Base-by-base conservation (phyloP, 2,888 invertebrate species). In the Parelbella ahira region DNA sequence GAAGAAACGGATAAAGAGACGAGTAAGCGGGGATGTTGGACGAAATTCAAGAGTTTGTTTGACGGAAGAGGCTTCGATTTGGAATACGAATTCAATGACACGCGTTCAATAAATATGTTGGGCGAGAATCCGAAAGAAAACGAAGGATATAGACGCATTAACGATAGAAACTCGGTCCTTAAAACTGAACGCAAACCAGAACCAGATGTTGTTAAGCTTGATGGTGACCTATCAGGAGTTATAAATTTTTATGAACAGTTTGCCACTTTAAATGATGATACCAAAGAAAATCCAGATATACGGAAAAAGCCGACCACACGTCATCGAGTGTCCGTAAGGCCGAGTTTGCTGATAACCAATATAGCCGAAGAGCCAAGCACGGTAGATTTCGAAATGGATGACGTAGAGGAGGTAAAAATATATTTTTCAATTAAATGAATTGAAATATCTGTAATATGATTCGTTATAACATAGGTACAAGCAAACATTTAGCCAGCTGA, bases 201-300 rank as follows among this genome's bases (percentile, higher is more conserved):
- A 3, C 47, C 50, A 23, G 32, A 49, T 4, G 37, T 49, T 1
- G 50, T 58, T 5, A 63, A 48, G 43, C 51, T 58, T 9, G 77
- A 74, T 15, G 73, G 64, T n/a, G 78, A 79, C 30, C 45, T 74
- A 3, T 53, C 58, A 6, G 72, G 68, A 6, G 70, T 68, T 5
- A 67, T 72, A 8, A 76, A 87, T 50, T 86, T 88, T 54, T 86
- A 86, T 47, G 88, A 88, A 47, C 88, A 88, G 55, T 83, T 88
- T 45, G 76, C 84, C 7, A 64, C 69, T 34, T 56, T 81, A 20
- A 63, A 55, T 4, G 81, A 82, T 53, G 79, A 82, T 21, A 53
- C 51, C 1, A 76, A 74, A 24, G 68, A 72, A 1, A 79, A 76
- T 8, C 44, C 45, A 5, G 67, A 74, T 21, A 37, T 69, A 21